Percentiles rank a stretch among this genome's conserved stretches.
Evolutionary conservation across 1,140 invertebrate species (phyloP).

Genomic region (Chlorops oryzae): DNA sequence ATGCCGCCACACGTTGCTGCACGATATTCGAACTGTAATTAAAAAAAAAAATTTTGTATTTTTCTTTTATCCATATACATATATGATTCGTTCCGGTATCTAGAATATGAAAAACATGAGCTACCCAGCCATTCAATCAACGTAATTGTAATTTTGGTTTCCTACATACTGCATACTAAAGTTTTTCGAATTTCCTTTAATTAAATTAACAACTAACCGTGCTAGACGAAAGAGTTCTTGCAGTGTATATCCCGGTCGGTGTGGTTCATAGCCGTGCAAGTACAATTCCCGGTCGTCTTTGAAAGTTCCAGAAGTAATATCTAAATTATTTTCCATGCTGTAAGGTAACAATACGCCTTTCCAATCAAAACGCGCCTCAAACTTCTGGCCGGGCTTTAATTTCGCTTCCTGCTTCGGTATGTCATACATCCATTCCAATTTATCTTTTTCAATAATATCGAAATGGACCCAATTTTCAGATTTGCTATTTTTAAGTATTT

Average conservation of each 20-base stretch:
- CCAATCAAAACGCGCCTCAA: constrained; percentile 67
- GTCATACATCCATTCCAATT: constrained; percentile 78
- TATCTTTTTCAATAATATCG: constrained; percentile 72
- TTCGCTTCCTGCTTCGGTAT: constrained; percentile 50
- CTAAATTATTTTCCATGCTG: constrained; percentile 18
- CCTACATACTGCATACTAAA: too few species aligned
- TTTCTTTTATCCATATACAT: too few species aligned
- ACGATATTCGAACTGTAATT: constrained; percentile 56
- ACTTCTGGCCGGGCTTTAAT: constrained; percentile 53
- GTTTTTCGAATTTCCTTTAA: neutral
- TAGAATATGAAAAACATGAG: neutral
- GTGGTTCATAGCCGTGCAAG: constrained; percentile 87
- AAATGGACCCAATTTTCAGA: constrained; percentile 74
- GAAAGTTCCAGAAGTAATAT: constrained; percentile 38
- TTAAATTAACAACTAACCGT: constrained; percentile 14
- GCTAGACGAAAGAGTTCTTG: constrained; percentile 75
- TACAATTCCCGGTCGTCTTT: constrained; percentile 66
- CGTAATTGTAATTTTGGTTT: constrained; percentile 1
- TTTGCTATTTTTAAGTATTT: constrained; percentile 57
- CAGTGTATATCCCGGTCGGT: constrained; percentile 81
- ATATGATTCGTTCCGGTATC: neutral
- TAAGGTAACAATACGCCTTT: constrained; percentile 65
- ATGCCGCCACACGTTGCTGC: constrained; percentile 74
- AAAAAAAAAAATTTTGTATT: constrained; percentile 6
- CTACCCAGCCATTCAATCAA: too few species aligned